These are phyloP conservation scores for Gasterosteus nipponicus DNA, from an alignment of 2,113 vertebrate species.

Conservation along the genomic window DNA sequence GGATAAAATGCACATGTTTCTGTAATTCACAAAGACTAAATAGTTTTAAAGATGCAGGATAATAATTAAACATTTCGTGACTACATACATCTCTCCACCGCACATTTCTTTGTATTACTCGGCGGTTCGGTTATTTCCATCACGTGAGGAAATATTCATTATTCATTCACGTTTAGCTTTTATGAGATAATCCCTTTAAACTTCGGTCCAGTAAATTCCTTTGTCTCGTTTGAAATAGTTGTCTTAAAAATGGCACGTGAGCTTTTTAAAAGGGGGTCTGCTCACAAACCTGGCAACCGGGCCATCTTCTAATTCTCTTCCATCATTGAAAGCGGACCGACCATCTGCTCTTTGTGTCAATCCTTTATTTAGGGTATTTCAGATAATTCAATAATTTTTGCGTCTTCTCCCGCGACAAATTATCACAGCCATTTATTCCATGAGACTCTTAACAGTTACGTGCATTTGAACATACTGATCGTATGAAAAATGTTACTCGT, in stretches of 20 bases:
- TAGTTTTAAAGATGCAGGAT: not conserved
- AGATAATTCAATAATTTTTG: not conserved
- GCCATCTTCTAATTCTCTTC: conserved; percentile 57
- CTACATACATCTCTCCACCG: not conserved
- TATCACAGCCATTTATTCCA: not conserved
- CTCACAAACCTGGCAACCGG: conserved; percentile 77
- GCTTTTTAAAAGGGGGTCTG: not conserved
- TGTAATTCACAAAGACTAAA: not conserved
- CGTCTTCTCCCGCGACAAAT: not conserved
- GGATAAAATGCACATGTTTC: not conserved
- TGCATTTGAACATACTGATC: not conserved
- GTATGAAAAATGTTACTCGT: conserved; percentile 4
- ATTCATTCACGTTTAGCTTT: not conserved
- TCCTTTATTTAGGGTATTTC: not conserved
- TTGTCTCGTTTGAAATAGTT: conserved; percentile 6
- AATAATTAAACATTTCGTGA: not conserved
- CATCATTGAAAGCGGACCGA: conserved; percentile 59
- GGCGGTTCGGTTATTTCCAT: not conserved
- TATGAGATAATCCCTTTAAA: not conserved
- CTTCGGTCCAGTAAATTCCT: not conserved
- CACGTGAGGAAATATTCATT: not conserved
- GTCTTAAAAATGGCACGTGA: not conserved
- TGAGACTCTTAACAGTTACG: not conserved
- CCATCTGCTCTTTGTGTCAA: conserved; percentile 70
- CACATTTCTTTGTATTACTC: not conserved